A percentile compares a stretch with the other conserved stretches of the same genome.
These are phyloP conservation scores for Cordilura impudica DNA, from an alignment of 2,888 invertebrate species.

Conservation along the genomic window DNA sequence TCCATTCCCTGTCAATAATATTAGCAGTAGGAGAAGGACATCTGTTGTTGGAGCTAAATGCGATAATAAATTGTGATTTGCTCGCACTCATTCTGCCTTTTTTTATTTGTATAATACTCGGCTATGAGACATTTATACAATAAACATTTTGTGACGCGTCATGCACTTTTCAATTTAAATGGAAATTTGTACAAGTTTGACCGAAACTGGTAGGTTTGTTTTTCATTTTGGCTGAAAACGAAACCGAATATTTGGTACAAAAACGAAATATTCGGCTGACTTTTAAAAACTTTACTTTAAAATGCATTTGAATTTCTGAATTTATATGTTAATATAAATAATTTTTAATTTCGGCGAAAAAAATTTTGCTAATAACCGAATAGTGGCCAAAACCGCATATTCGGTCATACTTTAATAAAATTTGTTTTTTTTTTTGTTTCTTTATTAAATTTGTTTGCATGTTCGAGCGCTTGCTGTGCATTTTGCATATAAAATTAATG, in stretches of 20 bases:
- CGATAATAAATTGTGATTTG: constrained; percentile 36
- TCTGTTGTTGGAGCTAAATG: constrained; percentile 36
- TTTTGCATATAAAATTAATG: constrained; percentile 22
- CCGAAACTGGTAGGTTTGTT: too few relatives aligned
- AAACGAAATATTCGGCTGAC: too few relatives aligned
- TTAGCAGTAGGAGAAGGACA: constrained; percentile 34
- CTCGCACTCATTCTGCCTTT: not conserved
- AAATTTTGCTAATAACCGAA: too few relatives aligned
- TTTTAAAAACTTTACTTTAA: too few relatives aligned
- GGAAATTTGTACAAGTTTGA: constrained; percentile 71
- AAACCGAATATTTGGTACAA: too few relatives aligned
- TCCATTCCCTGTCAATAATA: constrained; percentile 25
- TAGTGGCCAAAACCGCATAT: too few relatives aligned
- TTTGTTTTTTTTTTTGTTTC: not conserved
- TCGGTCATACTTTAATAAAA: too few relatives aligned
- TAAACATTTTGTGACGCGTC: constrained; percentile 61
- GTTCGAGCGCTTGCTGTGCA: not conserved
- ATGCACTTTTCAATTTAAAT: constrained; percentile 65
- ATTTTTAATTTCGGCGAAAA: too few relatives aligned
- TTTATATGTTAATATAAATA: too few relatives aligned
- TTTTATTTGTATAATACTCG: not conserved
- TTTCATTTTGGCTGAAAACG: too few relatives aligned
- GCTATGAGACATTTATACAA: constrained; percentile 29
- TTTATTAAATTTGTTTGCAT: too few relatives aligned
- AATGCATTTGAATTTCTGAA: too few relatives aligned